These are phyloP conservation scores for Urocyon cinereoargenteus DNA, from an alignment of 2,797 vertebrate species.

Conservation along the genomic window DNA sequence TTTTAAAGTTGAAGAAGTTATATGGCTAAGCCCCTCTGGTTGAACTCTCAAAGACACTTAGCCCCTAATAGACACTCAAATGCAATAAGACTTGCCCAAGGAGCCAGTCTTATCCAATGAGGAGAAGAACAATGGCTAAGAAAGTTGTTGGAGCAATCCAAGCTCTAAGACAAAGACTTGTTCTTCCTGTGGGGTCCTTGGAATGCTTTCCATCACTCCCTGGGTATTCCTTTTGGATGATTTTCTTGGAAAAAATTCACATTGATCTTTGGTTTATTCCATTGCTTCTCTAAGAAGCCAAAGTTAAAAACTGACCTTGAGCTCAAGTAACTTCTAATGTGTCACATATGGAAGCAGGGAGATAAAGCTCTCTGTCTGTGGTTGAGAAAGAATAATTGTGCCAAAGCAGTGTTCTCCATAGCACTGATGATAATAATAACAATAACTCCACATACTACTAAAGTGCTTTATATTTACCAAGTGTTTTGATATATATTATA, in stretches of 20 bases:
- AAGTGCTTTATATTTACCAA: slow-evolving; percentile 10
- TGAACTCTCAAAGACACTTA: slow-evolving; percentile 64
- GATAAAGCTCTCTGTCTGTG: slow-evolving; percentile 68
- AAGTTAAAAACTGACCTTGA: slow-evolving; percentile 87
- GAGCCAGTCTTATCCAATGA: slow-evolving; percentile 74
- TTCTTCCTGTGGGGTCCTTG: slow-evolving; percentile 88
- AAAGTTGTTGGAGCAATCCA: slow-evolving; percentile 77
- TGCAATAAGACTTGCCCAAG: slow-evolving; percentile 52
- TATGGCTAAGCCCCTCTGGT: neutral
- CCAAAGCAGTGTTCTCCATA: slow-evolving; percentile 63
- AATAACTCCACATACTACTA: neutral
- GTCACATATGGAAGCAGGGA: slow-evolving; percentile 78
- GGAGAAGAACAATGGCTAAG: slow-evolving; percentile 79
- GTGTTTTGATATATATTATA: slow-evolving; percentile 4
- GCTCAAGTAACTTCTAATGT: slow-evolving; percentile 84
- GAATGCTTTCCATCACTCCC: slow-evolving; percentile 84
- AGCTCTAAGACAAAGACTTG: slow-evolving; percentile 74
- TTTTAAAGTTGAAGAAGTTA: slow-evolving; percentile 15
- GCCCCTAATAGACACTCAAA: neutral
- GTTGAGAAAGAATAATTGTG: slow-evolving; percentile 49
- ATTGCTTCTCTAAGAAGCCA: slow-evolving; percentile 86
- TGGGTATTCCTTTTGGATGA: slow-evolving; percentile 88
- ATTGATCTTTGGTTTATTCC: slow-evolving; percentile 87
- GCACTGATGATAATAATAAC: neutral
- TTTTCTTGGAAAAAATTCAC: slow-evolving; percentile 88